Percentiles rank a stretch among this genome's conserved stretches.
These are phyloP conservation scores for Cremastinae sp. DNA, from an alignment of 2,888 invertebrate species.

Conservation along the genomic window DNA sequence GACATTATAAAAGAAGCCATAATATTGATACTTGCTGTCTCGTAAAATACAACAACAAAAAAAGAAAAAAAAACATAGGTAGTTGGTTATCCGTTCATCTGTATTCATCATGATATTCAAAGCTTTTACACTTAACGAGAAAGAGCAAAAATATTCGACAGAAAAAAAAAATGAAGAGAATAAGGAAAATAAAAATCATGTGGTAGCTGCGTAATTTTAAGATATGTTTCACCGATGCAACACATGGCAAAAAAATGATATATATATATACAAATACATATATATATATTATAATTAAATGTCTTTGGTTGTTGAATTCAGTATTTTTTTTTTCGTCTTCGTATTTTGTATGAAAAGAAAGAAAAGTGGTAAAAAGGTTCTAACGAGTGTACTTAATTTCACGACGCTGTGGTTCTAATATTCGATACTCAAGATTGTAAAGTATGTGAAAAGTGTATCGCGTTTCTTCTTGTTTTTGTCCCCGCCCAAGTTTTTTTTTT, in stretches of 20 bases:
- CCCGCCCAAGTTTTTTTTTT: constrained; percentile 41
- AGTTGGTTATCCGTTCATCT: constrained; percentile 75
- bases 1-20: constrained; percentile 68
- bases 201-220: constrained; percentile 59
- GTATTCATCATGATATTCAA: constrained; percentile 78
- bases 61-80: constrained; percentile 68
- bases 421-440: constrained; percentile 70
- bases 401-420: constrained; percentile 71
- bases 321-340: constrained; percentile 76
- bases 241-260: constrained; percentile 51
- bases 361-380: constrained; percentile 24
- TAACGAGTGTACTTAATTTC: constrained; percentile 78
- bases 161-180: constrained; percentile 35
- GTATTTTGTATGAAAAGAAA: constrained; percentile 71
- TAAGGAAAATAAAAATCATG: constrained; percentile 50
- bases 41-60: constrained; percentile 63
- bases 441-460: constrained; percentile 49
- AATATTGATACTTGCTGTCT: constrained; percentile 73
- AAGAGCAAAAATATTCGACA: constrained; percentile 19
- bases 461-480: constrained; percentile 28
- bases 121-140: constrained; percentile 76
- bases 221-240: constrained; percentile 59
- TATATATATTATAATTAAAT: constrained; percentile 55
- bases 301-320: constrained; percentile 74
- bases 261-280: constrained; percentile 26